phyloP scores from a whole-genome alignment of 2,113 vertebrate species.

The Gnathonemus longibarbis region DNA sequence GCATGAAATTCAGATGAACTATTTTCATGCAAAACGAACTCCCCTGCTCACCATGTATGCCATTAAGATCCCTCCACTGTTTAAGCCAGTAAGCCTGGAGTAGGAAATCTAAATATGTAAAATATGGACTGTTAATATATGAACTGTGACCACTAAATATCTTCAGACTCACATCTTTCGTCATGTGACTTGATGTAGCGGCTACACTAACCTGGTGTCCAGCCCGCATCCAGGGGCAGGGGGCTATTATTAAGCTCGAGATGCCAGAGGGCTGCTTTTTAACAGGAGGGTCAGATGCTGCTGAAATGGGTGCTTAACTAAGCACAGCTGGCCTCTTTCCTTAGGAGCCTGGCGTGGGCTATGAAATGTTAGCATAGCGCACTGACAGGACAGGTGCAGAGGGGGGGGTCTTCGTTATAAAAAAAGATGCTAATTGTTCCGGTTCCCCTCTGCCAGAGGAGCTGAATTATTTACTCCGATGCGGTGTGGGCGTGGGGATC shows the following conservation, averaged over 20 bases:
- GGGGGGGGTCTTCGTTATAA: background rate
- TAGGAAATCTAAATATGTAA: background rate
- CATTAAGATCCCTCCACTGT: background rate
- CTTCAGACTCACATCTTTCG: background rate
- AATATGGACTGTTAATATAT: background rate
- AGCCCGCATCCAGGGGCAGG: background rate
- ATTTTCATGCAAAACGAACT: conserved; percentile 32
- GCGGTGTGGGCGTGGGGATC: background rate
- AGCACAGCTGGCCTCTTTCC: background rate
- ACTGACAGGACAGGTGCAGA: background rate
- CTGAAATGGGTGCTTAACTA: background rate
- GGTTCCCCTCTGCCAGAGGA: background rate
- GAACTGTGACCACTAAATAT: background rate
- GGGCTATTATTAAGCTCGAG: background rate
- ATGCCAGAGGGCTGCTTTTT: background rate
- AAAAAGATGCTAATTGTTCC: background rate
- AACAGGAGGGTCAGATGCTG: background rate
- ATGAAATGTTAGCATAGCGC: background rate
- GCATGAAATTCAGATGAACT: conserved; percentile 33
- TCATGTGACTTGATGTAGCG: background rate
- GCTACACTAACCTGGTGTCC: background rate
- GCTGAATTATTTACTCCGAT: background rate
- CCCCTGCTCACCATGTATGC: conserved; percentile 4
- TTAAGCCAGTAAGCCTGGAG: background rate
- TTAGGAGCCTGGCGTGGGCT: background rate